A percentile compares a stretch with the other conserved stretches of the same genome.
phyloP scores from a whole-genome alignment of 2,888 invertebrate species.

The Ischnus inquisitorius region DNA sequence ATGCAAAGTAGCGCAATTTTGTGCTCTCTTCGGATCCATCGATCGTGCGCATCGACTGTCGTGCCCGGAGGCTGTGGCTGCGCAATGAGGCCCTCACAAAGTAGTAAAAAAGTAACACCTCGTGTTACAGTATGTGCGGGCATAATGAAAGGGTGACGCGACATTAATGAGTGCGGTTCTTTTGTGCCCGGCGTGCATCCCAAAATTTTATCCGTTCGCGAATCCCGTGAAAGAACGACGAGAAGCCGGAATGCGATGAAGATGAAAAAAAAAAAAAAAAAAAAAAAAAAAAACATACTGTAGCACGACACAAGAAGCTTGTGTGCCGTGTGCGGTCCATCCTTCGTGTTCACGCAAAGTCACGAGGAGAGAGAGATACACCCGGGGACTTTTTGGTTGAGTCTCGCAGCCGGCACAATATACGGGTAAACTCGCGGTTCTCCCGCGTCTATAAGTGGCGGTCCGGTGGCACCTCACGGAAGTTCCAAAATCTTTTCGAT shows the following conservation, averaged over 20 bases:
- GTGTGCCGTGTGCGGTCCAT: conserved; percentile 36
- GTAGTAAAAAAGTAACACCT: conserved; percentile 35
- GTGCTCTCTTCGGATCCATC: not conserved
- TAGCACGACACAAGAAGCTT: conserved; percentile 1
- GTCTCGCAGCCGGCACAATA: conserved; percentile 40
- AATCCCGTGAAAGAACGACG: conserved; percentile 29
- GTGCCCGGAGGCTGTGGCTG: not conserved
- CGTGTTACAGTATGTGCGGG: conserved; percentile 38
- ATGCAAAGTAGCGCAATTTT: not conserved
- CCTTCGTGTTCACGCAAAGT: conserved; percentile 25
- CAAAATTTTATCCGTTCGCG: conserved; percentile 20
- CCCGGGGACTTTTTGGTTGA: conserved; percentile 25
- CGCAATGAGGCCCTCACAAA: conserved; percentile 12
- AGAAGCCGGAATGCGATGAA: conserved; percentile 20
- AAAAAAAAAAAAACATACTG: conserved; percentile 17
- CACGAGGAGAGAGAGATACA: not conserved
- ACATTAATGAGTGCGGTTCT: conserved; percentile 47
- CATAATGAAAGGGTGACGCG: conserved; percentile 13
- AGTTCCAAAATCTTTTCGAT: conserved; percentile 1
- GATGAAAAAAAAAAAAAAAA: not conserved
- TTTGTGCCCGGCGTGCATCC: conserved; percentile 28
- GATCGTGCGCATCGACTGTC: conserved; percentile 25
- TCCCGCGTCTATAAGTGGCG: conserved; percentile 45
- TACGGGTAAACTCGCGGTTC: conserved; percentile 15
- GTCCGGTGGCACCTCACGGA: conserved; percentile 29